Percentiles rank a stretch among this genome's conserved stretches.
Conservation (phyloP, 2,888 invertebrate species). For the Apocheima hispidaria region DNA sequence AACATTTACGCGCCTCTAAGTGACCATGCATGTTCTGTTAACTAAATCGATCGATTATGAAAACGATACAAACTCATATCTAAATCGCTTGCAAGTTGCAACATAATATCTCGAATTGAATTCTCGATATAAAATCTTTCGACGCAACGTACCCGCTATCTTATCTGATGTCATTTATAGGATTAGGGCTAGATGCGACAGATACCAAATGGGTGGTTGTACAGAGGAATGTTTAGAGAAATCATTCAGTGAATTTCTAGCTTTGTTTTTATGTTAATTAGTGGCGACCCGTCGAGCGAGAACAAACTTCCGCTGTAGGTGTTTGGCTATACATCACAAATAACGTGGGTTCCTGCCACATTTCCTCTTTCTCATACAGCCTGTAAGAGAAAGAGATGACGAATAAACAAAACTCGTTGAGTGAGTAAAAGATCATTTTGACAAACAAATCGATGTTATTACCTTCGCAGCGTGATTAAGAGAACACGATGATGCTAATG, state of each 20-base stretch:
- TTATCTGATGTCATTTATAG: slow-evolving; percentile 84
- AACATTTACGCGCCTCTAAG: slow-evolving; percentile 19
- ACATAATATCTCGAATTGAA: slow-evolving; percentile 59
- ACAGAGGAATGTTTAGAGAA: slow-evolving; percentile 70
- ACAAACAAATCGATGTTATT: slow-evolving; percentile 60
- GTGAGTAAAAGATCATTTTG: slow-evolving; percentile 60
- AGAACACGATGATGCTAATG: slow-evolving; percentile 53
- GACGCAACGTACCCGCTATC: slow-evolving; percentile 61
- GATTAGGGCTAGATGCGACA: slow-evolving; percentile 81
- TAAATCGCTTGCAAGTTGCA: slow-evolving; percentile 54
- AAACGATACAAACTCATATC: slow-evolving; percentile 52
- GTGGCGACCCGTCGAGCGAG: slow-evolving; percentile 66
- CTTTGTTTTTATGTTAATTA: slow-evolving; percentile 85
- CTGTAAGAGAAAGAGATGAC: slow-evolving; percentile 46
- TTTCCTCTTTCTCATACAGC: slow-evolving; percentile 44
- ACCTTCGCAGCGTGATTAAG: slow-evolving; percentile 54
- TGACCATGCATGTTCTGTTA: slow-evolving; percentile 43
- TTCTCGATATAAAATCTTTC: slow-evolving; percentile 58
- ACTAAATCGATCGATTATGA: slow-evolving; percentile 51
- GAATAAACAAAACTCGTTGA: slow-evolving; percentile 40
- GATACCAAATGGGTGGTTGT: slow-evolving; percentile 77
- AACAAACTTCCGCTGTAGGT: slow-evolving; percentile 77
- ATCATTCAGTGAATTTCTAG: slow-evolving; percentile 78
- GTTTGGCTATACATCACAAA: slow-evolving; percentile 62
- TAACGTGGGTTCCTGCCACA: slow-evolving; percentile 59